These are phyloP conservation scores for Heliconius sara DNA, from an alignment of 2,888 invertebrate genomes.

Conservation along the genomic window DNA sequence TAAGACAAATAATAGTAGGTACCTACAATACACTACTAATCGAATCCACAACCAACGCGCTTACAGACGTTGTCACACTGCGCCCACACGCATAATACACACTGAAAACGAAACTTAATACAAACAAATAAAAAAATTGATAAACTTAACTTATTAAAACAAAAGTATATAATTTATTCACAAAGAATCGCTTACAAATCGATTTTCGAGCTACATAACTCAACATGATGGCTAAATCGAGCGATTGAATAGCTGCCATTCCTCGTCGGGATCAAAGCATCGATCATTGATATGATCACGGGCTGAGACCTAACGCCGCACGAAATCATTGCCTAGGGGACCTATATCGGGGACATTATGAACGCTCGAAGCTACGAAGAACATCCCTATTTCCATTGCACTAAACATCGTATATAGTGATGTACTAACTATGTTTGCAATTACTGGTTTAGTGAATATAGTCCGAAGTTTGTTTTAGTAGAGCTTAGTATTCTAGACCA, in stretches of 20 bases:
- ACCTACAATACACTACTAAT: neutral
- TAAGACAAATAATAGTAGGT: too few relatives aligned
- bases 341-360: slow-evolving; percentile 24
- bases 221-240: slow-evolving; percentile 25
- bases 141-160: neutral
- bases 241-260: slow-evolving; percentile 30
- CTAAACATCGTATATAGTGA: slow-evolving; percentile 2
- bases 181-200: slow-evolving; percentile 25
- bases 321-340: slow-evolving; percentile 27
- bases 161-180: neutral
- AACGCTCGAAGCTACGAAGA: slow-evolving; percentile 13
- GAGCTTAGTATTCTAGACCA: neutral
- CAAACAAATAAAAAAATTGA: neutral
- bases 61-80: neutral
- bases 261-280: slow-evolving; percentile 28
- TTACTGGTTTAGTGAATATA: slow-evolving; percentile 13
- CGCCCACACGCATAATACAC: neutral
- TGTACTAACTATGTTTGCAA: slow-evolving; percentile 12
- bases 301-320: slow-evolving; percentile 20
- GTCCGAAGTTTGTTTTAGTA: neutral
- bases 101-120: neutral
- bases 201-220: slow-evolving; percentile 26
- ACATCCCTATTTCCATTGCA: slow-evolving; percentile 21
- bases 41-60: neutral
- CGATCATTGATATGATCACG: slow-evolving; percentile 34